These are phyloP conservation scores for Aplodontia rufa DNA, from an alignment of 2,113 vertebrate genomes.

Conservation along the genomic window DNA sequence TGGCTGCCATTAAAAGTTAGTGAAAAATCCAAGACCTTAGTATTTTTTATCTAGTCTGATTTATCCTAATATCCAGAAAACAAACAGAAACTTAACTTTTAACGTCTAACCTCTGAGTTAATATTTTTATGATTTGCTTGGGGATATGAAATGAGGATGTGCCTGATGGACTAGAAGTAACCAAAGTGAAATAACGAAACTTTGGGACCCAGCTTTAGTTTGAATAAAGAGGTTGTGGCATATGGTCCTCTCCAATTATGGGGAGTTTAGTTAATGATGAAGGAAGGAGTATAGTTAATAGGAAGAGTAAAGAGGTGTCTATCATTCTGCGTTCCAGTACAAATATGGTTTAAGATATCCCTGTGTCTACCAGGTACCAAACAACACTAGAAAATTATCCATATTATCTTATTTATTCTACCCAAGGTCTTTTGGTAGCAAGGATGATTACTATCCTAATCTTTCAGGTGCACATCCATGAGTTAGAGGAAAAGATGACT, in stretches of 20 bases:
- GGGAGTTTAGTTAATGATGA: background rate
- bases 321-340: background rate
- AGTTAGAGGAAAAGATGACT: background rate
- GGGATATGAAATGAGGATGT: background rate
- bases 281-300: background rate
- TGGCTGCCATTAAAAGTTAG: background rate
- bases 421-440: background rate
- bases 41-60: background rate
- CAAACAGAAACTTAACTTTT: background rate
- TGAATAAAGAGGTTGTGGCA: background rate
- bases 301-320: background rate
- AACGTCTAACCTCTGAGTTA: background rate
- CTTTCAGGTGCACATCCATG: background rate
- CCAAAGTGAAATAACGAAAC: background rate
- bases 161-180: background rate
- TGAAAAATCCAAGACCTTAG: background rate
- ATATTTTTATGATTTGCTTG: background rate
- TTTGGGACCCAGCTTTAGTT: background rate
- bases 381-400: background rate
- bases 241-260: background rate
- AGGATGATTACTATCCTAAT: background rate
- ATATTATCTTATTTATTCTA: background rate
- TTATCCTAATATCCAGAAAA: background rate
- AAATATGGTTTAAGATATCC: background rate
- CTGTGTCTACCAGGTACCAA: background rate